Evolutionary conservation across 1,140 invertebrate genomes (phyloP).

Genomic region (Onthophagus taurus): DNA sequence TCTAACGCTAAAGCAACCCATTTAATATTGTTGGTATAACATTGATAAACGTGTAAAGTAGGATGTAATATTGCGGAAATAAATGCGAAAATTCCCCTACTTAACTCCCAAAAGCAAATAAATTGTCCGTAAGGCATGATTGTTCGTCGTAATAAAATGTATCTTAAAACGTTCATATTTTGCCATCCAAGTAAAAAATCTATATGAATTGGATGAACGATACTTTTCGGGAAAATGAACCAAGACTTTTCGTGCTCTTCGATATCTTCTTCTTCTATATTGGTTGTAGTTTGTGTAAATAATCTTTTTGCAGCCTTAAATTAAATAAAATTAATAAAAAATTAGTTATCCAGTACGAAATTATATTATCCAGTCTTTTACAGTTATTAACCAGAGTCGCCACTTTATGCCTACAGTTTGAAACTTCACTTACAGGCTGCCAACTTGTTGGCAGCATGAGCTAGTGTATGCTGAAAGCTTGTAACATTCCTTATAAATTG

Average conservation of each 20-base stretch:
- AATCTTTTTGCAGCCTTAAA: conserved; percentile 9
- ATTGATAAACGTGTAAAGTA: neutral
- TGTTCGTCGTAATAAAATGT: conserved; percentile 13
- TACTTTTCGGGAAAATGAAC: conserved; percentile 6
- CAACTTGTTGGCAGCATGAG: no score
- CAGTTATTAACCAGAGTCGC: no score
- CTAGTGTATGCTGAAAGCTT: no score
- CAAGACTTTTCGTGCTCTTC: conserved; percentile 8
- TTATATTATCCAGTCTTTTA: neutral
- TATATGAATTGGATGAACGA: neutral
- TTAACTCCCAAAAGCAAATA: conserved; percentile 30
- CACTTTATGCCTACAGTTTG: no score
- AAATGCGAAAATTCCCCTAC: conserved; percentile 34
- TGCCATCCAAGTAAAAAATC: conserved; percentile 8
- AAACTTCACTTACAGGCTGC: no score
- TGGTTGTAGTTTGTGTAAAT: neutral
- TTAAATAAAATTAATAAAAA: neutral
- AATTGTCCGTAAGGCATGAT: conserved; percentile 16
- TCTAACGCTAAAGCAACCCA: conserved; percentile 2
- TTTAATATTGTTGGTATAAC: neutral
- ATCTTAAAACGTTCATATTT: conserved; percentile 1
- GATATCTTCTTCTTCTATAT: neutral
- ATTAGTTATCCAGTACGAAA: neutral
- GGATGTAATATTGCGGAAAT: conserved; percentile 17
- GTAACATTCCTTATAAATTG: no score